Percentiles rank a stretch among this genome's conserved stretches.
phyloP scores from a whole-genome alignment of 2,797 vertebrate genomes.

The Sphenodon punctatus region DNA sequence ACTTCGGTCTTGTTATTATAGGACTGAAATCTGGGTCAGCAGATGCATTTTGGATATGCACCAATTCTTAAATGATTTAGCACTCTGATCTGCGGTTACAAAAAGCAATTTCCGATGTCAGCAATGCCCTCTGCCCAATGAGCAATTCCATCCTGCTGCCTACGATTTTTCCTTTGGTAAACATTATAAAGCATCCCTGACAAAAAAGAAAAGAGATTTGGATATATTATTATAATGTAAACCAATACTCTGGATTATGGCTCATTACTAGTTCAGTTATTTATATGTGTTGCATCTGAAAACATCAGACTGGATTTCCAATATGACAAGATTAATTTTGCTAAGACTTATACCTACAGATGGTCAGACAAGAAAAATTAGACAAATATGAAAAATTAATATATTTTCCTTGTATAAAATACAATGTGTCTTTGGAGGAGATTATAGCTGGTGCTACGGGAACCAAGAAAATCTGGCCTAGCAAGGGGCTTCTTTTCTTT shows the following conservation, averaged over 20 bases:
- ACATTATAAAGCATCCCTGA: conserved; percentile 63
- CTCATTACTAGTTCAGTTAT: conserved; percentile 84
- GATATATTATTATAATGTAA: conserved; percentile 81
- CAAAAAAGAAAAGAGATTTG: conserved; percentile 72
- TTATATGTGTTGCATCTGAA: conserved; percentile 80
- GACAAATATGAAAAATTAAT: conserved; percentile 94
- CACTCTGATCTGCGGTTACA: conserved; percentile 74
- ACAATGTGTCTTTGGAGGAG: conserved; percentile 86
- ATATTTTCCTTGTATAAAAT: conserved; percentile 86
- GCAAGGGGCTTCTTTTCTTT: not conserved
- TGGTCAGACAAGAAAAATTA: conserved; percentile 93
- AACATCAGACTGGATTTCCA: conserved; percentile 87
- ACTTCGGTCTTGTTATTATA: conserved; percentile 66
- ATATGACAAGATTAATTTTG: conserved; percentile 93
- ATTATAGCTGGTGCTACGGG: conserved; percentile 88
- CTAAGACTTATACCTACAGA: conserved; percentile 89
- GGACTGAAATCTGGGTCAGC: conserved; percentile 79
- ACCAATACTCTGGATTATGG: conserved; percentile 84
- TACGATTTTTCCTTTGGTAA: conserved; percentile 62
- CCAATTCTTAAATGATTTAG: conserved; percentile 77
- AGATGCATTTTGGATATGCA: conserved; percentile 74
- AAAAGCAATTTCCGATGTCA: conserved; percentile 82
- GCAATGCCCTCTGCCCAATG: conserved; percentile 70
- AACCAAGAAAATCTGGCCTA: conserved; percentile 48
- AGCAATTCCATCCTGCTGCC: conserved; percentile 62